phyloP scores from a whole-genome alignment of 2,797 vertebrate species.

The Ceryle rudis region DNA sequence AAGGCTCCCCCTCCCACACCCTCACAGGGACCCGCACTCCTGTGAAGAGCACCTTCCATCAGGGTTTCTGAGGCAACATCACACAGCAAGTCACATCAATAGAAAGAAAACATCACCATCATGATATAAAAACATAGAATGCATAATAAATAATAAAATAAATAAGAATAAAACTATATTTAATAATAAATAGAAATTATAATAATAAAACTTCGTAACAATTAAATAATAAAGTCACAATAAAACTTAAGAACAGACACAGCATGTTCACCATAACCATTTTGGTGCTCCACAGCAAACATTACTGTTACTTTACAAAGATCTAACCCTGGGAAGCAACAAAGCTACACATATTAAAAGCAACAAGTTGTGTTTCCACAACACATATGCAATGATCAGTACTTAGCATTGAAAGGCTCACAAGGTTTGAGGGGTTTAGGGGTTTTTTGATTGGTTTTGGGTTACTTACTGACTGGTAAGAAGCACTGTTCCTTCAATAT shows the following conservation, averaged over 20 bases:
- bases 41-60: too few species aligned
- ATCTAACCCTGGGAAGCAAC: not conserved
- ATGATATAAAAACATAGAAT: not conserved
- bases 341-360: not conserved
- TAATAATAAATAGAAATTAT: not conserved
- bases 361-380: not conserved
- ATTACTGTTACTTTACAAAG: accelerated
- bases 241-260: not conserved
- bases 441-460: accelerated
- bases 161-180: not conserved
- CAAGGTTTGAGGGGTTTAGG: accelerated
- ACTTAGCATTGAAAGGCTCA: not conserved
- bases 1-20: not conserved
- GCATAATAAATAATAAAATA: not conserved
- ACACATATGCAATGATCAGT: accelerated
- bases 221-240: not conserved
- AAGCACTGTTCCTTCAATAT: not conserved
- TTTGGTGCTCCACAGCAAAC: not conserved
- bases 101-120: not conserved
- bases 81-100: not conserved
- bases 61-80: too few species aligned
- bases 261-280: accelerated
- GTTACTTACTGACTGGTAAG: not conserved
- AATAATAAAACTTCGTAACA: not conserved
- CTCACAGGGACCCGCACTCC: not conserved